Evolutionary conservation across 2,888 invertebrate genomes (phyloP).

Genomic region (Venusia cambrica): DNA sequence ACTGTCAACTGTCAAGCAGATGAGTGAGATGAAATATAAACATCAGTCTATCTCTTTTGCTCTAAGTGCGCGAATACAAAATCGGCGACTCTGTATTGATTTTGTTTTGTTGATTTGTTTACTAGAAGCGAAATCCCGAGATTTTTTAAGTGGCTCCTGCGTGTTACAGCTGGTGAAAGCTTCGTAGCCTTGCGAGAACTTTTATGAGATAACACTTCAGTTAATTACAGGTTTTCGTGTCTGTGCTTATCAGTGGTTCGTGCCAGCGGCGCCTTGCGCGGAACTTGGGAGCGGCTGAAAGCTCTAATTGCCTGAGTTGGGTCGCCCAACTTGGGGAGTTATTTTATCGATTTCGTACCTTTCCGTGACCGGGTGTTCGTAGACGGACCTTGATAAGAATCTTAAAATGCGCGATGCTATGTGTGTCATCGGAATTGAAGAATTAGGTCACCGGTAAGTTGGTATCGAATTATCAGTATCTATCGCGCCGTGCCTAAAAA

Average conservation of each 20-base stretch:
- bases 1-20: too few species aligned
- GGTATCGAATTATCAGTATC: slow-evolving; percentile 26
- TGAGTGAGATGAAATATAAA: too few species aligned
- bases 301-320: slow-evolving; percentile 59
- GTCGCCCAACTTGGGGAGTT: too few species aligned
- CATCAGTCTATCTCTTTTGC: slow-evolving; percentile 29
- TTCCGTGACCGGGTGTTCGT: slow-evolving; percentile 51
- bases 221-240: slow-evolving; percentile 73
- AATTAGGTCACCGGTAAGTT: slow-evolving; percentile 62
- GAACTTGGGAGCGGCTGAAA: slow-evolving; percentile 60
- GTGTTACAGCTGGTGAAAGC: slow-evolving; percentile 38
- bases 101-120: slow-evolving; percentile 81
- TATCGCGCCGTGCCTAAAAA: slow-evolving; percentile 15
- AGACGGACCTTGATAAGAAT: slow-evolving; percentile 51
- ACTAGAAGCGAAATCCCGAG: slow-evolving; percentile 55
- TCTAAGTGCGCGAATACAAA: slow-evolving; percentile 52
- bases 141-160: slow-evolving; percentile 47
- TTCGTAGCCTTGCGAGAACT: slow-evolving; percentile 69
- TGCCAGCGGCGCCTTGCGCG: slow-evolving; percentile 57
- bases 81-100: too few species aligned
- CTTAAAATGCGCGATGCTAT: slow-evolving; percentile 54
- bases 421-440: slow-evolving; percentile 49
- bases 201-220: slow-evolving; percentile 66
- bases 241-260: slow-evolving; percentile 65
- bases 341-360: slow-evolving; percentile 71